Conservation (phyloP, 2,888 invertebrate genomes). For the Harpalus rubripes region DNA sequence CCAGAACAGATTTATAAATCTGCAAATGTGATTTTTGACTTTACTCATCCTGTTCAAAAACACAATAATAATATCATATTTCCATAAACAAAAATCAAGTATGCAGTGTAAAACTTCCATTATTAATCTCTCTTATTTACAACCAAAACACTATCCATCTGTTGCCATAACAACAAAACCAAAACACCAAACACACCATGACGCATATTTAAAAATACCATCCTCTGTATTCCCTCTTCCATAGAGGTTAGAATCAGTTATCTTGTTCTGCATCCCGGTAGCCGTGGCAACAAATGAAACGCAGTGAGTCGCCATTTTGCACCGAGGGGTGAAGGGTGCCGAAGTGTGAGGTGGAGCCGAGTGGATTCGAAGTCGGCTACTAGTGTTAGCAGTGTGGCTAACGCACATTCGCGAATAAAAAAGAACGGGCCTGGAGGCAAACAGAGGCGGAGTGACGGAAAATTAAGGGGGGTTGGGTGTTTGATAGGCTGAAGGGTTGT, state of each 20-base stretch:
- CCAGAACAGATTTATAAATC: too few species aligned
- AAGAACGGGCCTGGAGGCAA: not conserved
- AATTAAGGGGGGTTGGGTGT: not conserved
- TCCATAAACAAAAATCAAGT: conserved; percentile 7
- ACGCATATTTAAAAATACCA: conserved; percentile 40
- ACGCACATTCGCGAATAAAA: conserved; percentile 7
- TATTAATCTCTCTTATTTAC: too few species aligned
- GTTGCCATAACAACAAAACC: not conserved
- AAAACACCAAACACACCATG: conserved; percentile 8
- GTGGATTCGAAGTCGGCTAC: conserved; percentile 36
- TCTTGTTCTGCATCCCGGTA: conserved; percentile 4
- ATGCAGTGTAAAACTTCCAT: not conserved
- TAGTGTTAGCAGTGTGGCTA: conserved; percentile 33
- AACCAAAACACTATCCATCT: too few species aligned
- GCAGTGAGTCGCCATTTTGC: conserved; percentile 27
- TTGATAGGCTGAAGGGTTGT: not conserved
- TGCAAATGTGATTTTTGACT: not conserved
- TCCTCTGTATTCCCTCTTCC: not conserved
- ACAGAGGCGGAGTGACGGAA: conserved; percentile 5
- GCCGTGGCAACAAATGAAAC: conserved; percentile 29
- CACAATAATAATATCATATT: not conserved
- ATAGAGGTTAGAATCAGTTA: not conserved
- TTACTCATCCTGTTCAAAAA: conserved; percentile 1
- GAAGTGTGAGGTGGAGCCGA: conserved; percentile 32
- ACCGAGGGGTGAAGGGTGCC: conserved; percentile 19